Evolutionary conservation across 2,113 vertebrate species (phyloP), one percentile per base, ranked within the genome.

Genomic region (Ursus arctos): DNA sequence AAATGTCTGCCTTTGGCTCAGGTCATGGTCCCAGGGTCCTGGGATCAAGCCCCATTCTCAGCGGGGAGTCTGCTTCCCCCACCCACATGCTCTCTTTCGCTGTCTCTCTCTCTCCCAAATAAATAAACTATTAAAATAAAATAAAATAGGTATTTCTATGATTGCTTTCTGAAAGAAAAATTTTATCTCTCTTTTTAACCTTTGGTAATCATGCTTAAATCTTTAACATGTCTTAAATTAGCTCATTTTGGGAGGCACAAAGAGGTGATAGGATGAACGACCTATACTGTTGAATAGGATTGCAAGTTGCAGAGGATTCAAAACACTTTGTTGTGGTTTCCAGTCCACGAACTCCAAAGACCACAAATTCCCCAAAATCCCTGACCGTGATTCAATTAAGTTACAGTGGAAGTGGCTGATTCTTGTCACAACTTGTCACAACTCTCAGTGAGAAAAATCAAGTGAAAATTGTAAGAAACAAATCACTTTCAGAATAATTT

Each of bases 391-490:
- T 85, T 90, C 83, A 89, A 86, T 11, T 40, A 65, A 76, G 13
- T 77, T 83, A 49, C 2, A 91, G 13, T 71, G 7, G 76, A 93
- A 86, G 13, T 79, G 0, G 1, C n/a, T 86, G 10, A 91, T 88
- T 79, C 77, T 96, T 93, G 16, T 97, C 31, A 61, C 43, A 72
- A 80, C 84, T 94, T 91, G 74, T 88, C 55, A 85, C 3, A n/a
- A 61, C 16, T 67, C 74, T 88, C 28, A 57, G 59, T 82, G 33
- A 71, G 13, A 84, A 96, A 95, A 85, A 65, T 71, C 47, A 86
- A 94, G 69, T 67, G 36, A 65, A 97, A 82, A 96, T 67, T 89
- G 79, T 92, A 95, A 91, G 21, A 95, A 86, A 81, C 11, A 81
- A 93, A 77, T 97, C 4, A 11, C 59, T 55, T 83, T 43, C 53